These are phyloP conservation scores for Lophura nycthemera DNA, from an alignment of 2,113 vertebrate genomes.

Conservation along the genomic window DNA sequence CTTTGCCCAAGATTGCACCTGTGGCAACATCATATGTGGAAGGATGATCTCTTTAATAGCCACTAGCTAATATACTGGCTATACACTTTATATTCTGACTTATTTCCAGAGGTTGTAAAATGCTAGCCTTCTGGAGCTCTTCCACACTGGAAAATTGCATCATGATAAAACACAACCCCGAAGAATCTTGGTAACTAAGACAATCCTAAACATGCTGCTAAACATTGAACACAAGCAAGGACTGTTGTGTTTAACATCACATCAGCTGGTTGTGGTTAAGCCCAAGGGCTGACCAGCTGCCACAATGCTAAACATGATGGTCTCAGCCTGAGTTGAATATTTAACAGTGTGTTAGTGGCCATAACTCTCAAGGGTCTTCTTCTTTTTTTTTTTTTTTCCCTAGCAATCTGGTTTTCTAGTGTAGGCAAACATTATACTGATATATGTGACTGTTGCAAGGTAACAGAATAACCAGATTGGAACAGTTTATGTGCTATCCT, in stretches of 20 bases:
- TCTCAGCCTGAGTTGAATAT: background rate
- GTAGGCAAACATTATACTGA: background rate
- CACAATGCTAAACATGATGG: background rate
- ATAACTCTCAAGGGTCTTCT: background rate
- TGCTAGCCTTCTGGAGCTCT: conserved; percentile 19
- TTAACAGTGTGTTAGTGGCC: conserved; percentile 28
- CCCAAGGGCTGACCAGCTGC: conserved; percentile 57
- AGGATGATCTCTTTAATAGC: background rate
- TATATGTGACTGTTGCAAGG: background rate
- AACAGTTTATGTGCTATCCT: background rate
- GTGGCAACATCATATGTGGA: background rate
- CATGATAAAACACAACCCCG: conserved; percentile 44
- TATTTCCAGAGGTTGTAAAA: conserved; percentile 51
- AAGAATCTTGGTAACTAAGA: conserved; percentile 67
- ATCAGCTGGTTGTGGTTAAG: conserved; percentile 68
- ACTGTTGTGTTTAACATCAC: conserved; percentile 57
- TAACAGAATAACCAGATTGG: conserved; percentile 9
- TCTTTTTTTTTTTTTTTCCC: background rate
- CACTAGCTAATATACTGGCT: background rate
- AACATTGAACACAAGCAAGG: conserved; percentile 43
- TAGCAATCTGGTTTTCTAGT: conserved; percentile 17
- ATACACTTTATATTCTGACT: background rate
- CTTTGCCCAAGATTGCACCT: background rate
- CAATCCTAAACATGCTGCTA: conserved; percentile 66
- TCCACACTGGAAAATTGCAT: conserved; percentile 65